Conservation (phyloP, 2,888 invertebrate genomes). For the Sympetrum striolatum region DNA sequence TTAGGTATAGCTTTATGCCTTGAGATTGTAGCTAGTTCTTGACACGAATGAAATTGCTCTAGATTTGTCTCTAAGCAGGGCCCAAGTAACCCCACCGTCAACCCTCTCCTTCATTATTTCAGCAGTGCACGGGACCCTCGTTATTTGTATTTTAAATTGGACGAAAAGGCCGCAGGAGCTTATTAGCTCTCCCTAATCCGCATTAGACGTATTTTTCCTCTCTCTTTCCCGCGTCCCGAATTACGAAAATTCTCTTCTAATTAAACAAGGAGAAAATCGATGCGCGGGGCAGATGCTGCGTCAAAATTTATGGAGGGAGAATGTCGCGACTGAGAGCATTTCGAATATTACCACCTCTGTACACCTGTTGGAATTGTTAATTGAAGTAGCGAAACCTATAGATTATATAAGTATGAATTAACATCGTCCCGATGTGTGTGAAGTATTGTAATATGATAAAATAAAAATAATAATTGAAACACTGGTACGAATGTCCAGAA, state of each 20-base stretch:
- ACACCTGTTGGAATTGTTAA: no score
- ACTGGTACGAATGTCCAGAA: no score
- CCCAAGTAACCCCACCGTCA: background rate
- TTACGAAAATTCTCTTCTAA: background rate
- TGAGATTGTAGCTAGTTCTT: no score
- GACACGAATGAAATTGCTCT: no score
- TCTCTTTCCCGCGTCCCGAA: background rate
- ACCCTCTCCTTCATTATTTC: background rate
- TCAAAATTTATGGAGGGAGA: background rate
- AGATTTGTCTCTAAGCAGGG: background rate
- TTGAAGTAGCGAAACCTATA: no score
- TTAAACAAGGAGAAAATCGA: background rate
- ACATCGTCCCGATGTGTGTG: no score
- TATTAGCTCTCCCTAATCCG: background rate
- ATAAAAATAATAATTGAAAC: no score
- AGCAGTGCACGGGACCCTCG: background rate
- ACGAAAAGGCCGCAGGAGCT: background rate
- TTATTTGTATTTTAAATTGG: background rate
- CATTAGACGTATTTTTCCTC: background rate
- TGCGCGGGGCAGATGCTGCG: background rate
- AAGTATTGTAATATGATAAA: no score
- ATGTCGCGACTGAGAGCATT: background rate
- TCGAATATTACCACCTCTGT: no score
- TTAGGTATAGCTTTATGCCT: no score
- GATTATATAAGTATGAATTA: no score